phyloP scores from a whole-genome alignment of 2,888 invertebrate species.

The Polia nebulosa region DNA sequence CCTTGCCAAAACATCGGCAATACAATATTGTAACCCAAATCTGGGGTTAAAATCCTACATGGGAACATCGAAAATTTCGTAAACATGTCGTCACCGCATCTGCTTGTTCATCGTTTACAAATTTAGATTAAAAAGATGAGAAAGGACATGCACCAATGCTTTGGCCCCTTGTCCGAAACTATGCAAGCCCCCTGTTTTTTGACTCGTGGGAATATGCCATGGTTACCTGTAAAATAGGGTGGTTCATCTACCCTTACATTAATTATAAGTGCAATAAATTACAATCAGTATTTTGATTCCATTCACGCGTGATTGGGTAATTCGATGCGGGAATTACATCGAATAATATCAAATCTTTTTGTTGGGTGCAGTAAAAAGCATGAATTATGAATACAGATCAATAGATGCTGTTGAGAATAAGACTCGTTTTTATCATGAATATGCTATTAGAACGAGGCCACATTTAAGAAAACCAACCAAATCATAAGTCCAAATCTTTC shows the following conservation, averaged over 20 bases:
- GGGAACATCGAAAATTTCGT: constrained; percentile 67
- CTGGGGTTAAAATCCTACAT: constrained; percentile 56
- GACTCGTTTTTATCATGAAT: not conserved
- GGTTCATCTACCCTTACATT: constrained; percentile 78
- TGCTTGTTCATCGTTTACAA: constrained; percentile 68
- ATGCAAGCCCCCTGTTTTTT: constrained; percentile 80
- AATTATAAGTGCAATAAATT: constrained; percentile 88
- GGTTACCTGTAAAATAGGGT: constrained; percentile 81
- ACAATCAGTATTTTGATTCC: constrained; percentile 87
- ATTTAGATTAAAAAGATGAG: constrained; percentile 68
- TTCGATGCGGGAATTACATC: constrained; percentile 73
- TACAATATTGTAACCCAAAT: constrained; percentile 20
- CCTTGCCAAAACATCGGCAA: not conserved
- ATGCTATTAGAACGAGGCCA: not conserved
- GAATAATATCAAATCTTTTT: constrained; percentile 54
- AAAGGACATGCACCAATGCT: constrained; percentile 79
- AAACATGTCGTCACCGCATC: constrained; percentile 70
- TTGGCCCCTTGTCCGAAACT: constrained; percentile 80
- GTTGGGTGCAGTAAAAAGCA: constrained; percentile 37
- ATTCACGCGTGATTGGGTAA: constrained; percentile 81
- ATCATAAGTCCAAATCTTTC: not conserved
- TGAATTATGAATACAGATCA: constrained; percentile 53
- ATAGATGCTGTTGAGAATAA: constrained; percentile 7
- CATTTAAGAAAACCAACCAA: not conserved
- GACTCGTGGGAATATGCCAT: constrained; percentile 83